Percentiles rank a stretch among this genome's conserved stretches.
These are phyloP conservation scores for Orchestia grillus DNA, from an alignment of 1,140 invertebrate genomes.

Conservation along the genomic window DNA sequence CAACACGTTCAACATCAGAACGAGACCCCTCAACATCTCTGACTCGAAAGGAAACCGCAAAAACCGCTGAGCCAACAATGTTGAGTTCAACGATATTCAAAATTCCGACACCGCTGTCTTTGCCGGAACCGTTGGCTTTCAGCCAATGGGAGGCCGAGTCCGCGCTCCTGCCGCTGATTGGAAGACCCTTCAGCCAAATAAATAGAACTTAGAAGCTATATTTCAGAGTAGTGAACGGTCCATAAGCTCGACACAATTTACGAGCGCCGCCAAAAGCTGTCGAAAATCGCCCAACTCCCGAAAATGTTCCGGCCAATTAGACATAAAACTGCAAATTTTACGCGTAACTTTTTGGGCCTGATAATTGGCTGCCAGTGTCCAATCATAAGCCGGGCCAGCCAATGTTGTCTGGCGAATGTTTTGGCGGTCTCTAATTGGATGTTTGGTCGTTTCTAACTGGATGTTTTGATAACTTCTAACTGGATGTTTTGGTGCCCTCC, in stretches of 20 bases:
- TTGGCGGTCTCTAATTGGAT: background rate
- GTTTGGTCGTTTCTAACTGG: background rate
- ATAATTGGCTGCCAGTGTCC: background rate
- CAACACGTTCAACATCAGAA: no score
- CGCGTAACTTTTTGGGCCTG: background rate
- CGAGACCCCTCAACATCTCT: no score
- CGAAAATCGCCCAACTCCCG: background rate
- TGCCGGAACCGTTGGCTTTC: background rate
- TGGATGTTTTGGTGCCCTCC: background rate
- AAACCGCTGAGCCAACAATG: no score
- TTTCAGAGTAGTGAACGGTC: background rate
- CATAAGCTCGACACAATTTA: background rate
- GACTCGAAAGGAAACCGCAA: no score
- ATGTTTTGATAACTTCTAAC: background rate
- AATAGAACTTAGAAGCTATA: background rate
- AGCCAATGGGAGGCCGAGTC: background rate
- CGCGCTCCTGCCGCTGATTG: background rate
- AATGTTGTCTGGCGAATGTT: background rate
- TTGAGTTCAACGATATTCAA: no score
- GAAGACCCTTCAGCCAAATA: background rate
- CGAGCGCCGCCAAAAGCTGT: background rate
- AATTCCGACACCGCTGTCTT: background rate
- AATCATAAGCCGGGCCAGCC: background rate
- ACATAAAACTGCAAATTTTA: slow-evolving; percentile 10
- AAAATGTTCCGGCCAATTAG: background rate